These are phyloP conservation scores for Cheiracanthium punctorium DNA, from an alignment of 2,888 invertebrate genomes.

Conservation along the genomic window DNA sequence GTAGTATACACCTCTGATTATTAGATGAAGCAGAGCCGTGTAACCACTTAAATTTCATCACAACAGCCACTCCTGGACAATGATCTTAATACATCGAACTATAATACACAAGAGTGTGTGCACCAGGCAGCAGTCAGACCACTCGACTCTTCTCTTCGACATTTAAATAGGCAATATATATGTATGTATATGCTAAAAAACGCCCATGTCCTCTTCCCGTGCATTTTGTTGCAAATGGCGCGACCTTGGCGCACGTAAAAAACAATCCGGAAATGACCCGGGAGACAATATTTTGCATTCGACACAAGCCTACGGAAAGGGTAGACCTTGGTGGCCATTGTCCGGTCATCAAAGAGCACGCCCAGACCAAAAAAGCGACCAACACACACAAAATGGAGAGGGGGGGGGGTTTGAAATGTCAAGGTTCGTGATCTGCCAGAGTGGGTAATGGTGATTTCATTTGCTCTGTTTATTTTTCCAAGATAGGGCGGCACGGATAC, in stretches of 20 bases:
- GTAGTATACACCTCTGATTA: too few species aligned
- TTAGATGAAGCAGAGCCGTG: neutral
- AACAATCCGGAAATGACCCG: slow-evolving; percentile 64
- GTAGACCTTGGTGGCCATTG: neutral
- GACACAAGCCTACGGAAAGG: neutral
- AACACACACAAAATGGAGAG: too few species aligned
- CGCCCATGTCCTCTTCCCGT: neutral
- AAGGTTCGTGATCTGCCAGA: neutral
- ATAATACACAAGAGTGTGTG: too few species aligned
- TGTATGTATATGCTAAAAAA: too few species aligned
- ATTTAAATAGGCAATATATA: too few species aligned
- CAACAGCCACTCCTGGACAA: neutral
- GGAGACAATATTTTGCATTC: slow-evolving; percentile 17
- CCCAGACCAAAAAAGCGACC: neutral
- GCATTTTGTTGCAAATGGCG: neutral
- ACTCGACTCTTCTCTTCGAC: neutral
- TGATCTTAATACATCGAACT: neutral
- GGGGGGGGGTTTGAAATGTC: neutral
- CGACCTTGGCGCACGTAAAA: slow-evolving; percentile 56
- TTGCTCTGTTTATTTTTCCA: neutral
- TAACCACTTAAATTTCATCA: neutral
- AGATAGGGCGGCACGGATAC: neutral
- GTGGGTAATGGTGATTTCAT: neutral
- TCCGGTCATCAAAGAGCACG: neutral
- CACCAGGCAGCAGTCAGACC: neutral